phyloP scores from a whole-genome alignment of 1,140 invertebrate species.

The Probaryconus sp. region DNA sequence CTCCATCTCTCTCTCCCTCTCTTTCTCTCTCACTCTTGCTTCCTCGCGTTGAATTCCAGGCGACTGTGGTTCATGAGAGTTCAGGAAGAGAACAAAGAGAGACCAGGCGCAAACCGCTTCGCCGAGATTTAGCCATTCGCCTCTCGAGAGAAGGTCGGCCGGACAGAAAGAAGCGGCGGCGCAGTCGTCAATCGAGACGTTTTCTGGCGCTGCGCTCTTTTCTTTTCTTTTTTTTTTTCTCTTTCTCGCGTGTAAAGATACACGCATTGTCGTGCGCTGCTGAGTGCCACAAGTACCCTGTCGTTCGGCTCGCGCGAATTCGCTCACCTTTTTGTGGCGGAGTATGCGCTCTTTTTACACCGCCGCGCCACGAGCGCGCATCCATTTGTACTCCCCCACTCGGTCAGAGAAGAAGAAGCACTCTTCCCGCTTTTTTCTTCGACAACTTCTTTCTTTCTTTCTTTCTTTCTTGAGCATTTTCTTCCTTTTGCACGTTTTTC shows the following conservation, averaged over 20 bases:
- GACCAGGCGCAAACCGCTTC: slow-evolving; percentile 40
- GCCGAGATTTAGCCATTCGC: slow-evolving; percentile 49
- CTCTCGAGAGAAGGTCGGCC: slow-evolving; percentile 13
- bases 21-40: slow-evolving; percentile 14
- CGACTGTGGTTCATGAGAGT: slow-evolving; percentile 61
- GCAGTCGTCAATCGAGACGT: background rate
- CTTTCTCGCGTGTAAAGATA: no score
- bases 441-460: slow-evolving; percentile 25
- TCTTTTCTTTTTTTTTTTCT: slow-evolving; percentile 7
- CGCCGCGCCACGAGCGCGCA: slow-evolving; percentile 1
- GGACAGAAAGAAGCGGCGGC: background rate
- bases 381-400: slow-evolving; percentile 40
- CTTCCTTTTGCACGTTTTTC: slow-evolving; percentile 20
- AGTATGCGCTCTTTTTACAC: slow-evolving; percentile 24
- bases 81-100: slow-evolving; percentile 60
- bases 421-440: slow-evolving; percentile 34
- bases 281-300: slow-evolving; percentile 28
- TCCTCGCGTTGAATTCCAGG: slow-evolving; percentile 54
- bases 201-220: slow-evolving; percentile 6
- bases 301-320: slow-evolving; percentile 56
- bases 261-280: slow-evolving; percentile 22
- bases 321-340: slow-evolving; percentile 48
- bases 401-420: background rate
- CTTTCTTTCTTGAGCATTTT: background rate
- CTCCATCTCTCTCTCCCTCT: slow-evolving; percentile 10